Evolutionary conservation across 2,797 vertebrate species (phyloP), one percentile per base, ranked within the genome.

Genomic region (Pelodytes ibericus): DNA sequence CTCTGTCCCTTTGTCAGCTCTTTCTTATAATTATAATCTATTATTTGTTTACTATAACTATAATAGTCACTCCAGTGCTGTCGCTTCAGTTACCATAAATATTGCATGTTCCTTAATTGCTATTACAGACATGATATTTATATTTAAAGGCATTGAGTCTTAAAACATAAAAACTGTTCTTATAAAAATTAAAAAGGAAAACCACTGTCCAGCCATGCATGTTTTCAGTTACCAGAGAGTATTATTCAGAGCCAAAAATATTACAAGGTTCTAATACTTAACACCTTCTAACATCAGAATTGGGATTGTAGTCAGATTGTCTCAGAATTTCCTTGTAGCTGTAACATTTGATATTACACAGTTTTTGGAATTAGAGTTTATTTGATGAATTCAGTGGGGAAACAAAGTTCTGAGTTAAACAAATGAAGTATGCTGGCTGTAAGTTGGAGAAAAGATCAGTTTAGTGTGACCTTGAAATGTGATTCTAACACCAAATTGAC

Each of bases 231-330:
- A 57, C 9, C 13, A 57, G 30, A 69, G 59, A 56, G 70, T 64
- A n/a, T 29, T 2, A 26, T 65, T 77, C 61, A 77, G 68, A 72
- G 75, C 69, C 75, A 77, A 59, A 62, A 36, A 27, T 26, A 59
- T 77, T 71, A 66, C 51, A 77, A 64, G 51, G 60, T 65, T 66
- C 75, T 77, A 72, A 77, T 59, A 58, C 68, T 51, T 77, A 30
- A 72, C 68, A 77, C 68, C 68, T 72, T 71, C 75, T 77, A 77
- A 72, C 53, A 77, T 72, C 51, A 77, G 68, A 65, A 65, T 65
- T 71, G 75, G 67, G 74, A 77, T 49, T 65, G 36, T 25, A 15
- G 31, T 18, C 20, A 71, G 59, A 58, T 65, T 63, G 22, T 31
- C 36, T 71, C 49, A 62, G 44, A 71, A 33, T 64, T 63, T 71